A percentile compares a stretch with the other conserved stretches of the same genome.
Evolutionary conservation across 2,113 vertebrate genomes (phyloP).

Genomic region (Odocoileus hemionus): DNA sequence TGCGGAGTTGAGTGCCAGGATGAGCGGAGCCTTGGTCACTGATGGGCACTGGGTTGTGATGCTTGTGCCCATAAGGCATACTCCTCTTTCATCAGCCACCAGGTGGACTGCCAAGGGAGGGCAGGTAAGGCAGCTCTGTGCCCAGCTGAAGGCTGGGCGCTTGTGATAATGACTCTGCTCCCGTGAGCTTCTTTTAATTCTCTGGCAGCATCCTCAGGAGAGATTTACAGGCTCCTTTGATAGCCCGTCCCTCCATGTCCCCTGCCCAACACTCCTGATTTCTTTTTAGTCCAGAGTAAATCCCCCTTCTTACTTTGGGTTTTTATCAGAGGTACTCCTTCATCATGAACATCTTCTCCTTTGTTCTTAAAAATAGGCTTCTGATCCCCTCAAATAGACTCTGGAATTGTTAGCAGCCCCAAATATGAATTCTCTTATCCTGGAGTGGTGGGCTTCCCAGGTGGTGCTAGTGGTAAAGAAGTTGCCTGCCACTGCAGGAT

Average conservation of each 20-base stretch:
- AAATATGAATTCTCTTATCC: background rate
- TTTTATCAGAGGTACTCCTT: background rate
- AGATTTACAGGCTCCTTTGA: background rate
- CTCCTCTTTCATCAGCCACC: background rate
- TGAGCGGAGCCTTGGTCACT: background rate
- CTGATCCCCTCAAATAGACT: background rate
- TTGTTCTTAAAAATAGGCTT: constrained; percentile 1
- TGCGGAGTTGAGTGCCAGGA: background rate
- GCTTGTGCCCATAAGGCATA: background rate
- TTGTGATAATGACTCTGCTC: background rate
- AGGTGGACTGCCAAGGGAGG: background rate
- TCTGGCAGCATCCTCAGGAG: background rate
- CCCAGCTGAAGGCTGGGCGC: background rate
- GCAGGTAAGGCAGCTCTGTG: background rate
- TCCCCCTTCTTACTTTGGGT: background rate
- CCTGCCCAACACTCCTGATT: background rate
- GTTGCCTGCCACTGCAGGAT: too few species aligned
- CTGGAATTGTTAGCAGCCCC: background rate
- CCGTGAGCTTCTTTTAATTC: background rate
- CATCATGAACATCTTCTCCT: background rate
- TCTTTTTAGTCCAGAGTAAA: background rate
- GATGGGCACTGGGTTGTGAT: background rate
- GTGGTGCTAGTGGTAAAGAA: too few species aligned
- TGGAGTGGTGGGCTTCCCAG: background rate
- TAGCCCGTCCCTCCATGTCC: rapidly evolving